Evolutionary conservation across 2,113 vertebrate species (phyloP).

Genomic region (Apodemus speciosus): DNA sequence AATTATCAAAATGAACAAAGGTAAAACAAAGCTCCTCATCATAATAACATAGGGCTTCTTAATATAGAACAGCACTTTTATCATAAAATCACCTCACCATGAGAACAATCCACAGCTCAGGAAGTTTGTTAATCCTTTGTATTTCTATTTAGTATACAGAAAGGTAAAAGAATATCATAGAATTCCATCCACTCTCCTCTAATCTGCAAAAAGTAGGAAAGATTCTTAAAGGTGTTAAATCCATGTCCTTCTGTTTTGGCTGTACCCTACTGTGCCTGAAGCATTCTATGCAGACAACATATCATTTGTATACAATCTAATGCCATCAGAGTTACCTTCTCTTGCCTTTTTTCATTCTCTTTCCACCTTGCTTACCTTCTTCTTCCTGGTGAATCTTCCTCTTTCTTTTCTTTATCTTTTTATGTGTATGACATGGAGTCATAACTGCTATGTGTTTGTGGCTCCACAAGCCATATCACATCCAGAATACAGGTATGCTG

Average conservation of each 20-base stretch:
- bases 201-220: background rate
- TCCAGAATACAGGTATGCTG: background rate
- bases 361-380: background rate
- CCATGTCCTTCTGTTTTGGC: background rate
- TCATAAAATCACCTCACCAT: background rate
- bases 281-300: too few relatives aligned
- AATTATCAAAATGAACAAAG: background rate
- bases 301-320: background rate
- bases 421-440: background rate
- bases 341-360: too few relatives aligned
- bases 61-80: background rate
- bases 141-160: background rate
- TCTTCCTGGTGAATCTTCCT: background rate
- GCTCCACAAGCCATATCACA: background rate
- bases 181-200: background rate
- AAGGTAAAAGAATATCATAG: background rate
- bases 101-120: background rate
- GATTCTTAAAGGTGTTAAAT: background rate
- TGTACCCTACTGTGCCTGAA: background rate
- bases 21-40: background rate
- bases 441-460: background rate
- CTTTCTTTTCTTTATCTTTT: background rate
- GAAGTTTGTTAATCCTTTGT: background rate
- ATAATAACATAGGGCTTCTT: background rate
- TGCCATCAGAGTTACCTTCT: too few relatives aligned